Conservation (phyloP, 2,113 vertebrate genomes). For the Emberiza fucata region DNA sequence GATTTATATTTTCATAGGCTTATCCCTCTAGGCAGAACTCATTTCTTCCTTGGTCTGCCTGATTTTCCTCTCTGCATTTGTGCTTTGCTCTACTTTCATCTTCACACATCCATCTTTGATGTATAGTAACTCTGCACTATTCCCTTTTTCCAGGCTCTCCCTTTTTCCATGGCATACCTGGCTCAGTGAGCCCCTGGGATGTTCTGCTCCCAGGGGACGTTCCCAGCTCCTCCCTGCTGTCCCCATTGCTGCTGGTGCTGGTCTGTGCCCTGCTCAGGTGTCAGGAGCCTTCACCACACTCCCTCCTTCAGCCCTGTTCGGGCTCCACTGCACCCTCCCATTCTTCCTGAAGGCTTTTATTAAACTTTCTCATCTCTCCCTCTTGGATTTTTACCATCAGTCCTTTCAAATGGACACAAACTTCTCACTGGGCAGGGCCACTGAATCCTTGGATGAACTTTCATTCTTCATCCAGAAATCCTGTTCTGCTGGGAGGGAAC, state of each 20-base stretch:
- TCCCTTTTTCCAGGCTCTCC: not conserved
- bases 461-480: not conserved
- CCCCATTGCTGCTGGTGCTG: not conserved
- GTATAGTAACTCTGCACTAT: not conserved
- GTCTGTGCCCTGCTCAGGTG: not conserved
- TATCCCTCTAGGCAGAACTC: not conserved
- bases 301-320: not conserved
- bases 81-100: not conserved
- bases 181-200: not conserved
- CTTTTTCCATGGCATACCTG: not conserved
- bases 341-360: not conserved
- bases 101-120: not conserved
- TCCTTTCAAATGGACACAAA: not conserved
- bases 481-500: not conserved
- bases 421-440: not conserved
- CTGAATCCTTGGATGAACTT: accelerated
- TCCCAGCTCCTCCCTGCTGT: not conserved
- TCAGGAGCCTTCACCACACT: not conserved
- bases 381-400: not conserved
- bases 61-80: not conserved
- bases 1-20: not conserved
- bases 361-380: not conserved
- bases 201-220: not conserved
- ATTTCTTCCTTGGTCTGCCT: not conserved
- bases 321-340: not conserved